A percentile compares a stretch with the other conserved stretches of the same genome.
phyloP scores from a whole-genome alignment of 2,888 invertebrate species.

The Mayetiola destructor region DNA sequence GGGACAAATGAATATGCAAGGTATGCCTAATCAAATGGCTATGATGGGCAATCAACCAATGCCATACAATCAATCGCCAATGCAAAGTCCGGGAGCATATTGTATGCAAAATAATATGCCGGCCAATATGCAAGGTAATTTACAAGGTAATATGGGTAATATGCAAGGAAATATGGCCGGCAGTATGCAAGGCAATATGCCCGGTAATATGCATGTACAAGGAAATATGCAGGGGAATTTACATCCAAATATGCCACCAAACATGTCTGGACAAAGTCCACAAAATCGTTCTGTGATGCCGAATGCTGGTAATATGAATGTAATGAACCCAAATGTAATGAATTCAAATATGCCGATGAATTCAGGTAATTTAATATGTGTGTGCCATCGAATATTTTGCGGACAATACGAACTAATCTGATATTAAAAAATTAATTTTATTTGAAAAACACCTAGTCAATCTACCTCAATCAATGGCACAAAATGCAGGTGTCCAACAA shows the following conservation, averaged over 20 bases:
- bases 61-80: slow-evolving; percentile 4
- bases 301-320: background rate
- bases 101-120: background rate
- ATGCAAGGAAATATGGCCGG: background rate
- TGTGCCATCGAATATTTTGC: too few relatives aligned
- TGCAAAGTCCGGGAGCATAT: background rate
- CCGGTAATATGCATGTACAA: background rate
- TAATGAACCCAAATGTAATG: background rate
- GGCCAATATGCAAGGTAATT: too few relatives aligned
- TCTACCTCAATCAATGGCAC: too few relatives aligned
- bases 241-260: too few relatives aligned
- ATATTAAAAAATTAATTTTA: too few relatives aligned
- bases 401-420: background rate
- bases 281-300: background rate
- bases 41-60: slow-evolving; percentile 7
- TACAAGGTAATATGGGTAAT: background rate
- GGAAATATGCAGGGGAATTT: slow-evolving; percentile 20
- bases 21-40: slow-evolving; percentile 14
- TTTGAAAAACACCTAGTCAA: too few relatives aligned
- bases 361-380: background rate
- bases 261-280: slow-evolving; percentile 9
- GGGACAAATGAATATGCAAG: slow-evolving; percentile 14
- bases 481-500: too few relatives aligned
- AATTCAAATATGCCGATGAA: background rate
- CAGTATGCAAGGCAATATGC: background rate